Base-by-base conservation (phyloP, 2,888 invertebrate species). In the Pristionchus exspectatus region DNA sequence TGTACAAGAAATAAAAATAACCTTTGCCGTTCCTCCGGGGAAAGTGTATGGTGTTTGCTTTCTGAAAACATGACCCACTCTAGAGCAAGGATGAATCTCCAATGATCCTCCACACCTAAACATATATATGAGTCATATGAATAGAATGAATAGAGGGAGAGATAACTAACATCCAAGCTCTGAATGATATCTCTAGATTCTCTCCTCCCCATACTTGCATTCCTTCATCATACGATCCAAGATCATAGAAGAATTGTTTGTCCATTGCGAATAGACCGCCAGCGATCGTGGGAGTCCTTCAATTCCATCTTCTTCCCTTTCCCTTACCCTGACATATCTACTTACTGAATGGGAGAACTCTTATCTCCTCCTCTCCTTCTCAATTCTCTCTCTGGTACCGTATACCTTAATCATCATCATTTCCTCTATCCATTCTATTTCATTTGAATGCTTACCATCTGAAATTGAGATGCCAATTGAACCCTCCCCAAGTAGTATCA, bases 181-280 rank as follows among this genome's bases (percentile, higher is more conserved):
- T 96, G 96, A 98, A 97, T 95, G 98, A 98, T 97, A 98, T 97
- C 96, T 98, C 98, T 84, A 98, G 96, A 96, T 98, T 98, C 96
- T 98, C 98, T 89, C 97, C 98, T 87, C 99, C 99, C 99, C 99
- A 99, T 94, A 99, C 87, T 96, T 99, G 98, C 99, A 99, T 99
- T 94, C 99, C 99, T 96, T 98, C 97, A 96, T 99, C 99, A 95
- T 99, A 99, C 88, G 98, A 97, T 88, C 99, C 99, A 92, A 99
- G 96, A 96, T 98, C 97, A 96, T 98, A 98, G 96, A 99, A 99
- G 96, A 98, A 99, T 63, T 98, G 97, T 95, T 97, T 97, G 95
- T 98, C 98, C 91, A 99, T 98, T 88, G 98, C 97, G 92, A 96
- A 96, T 59, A 99, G 96, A 0, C 99, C 99, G 90, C 99, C 99